Percentiles rank a stretch among this genome's conserved stretches.
These are phyloP conservation scores for Ramphastos sulfuratus DNA, from an alignment of 2,113 vertebrate species.

Conservation along the genomic window DNA sequence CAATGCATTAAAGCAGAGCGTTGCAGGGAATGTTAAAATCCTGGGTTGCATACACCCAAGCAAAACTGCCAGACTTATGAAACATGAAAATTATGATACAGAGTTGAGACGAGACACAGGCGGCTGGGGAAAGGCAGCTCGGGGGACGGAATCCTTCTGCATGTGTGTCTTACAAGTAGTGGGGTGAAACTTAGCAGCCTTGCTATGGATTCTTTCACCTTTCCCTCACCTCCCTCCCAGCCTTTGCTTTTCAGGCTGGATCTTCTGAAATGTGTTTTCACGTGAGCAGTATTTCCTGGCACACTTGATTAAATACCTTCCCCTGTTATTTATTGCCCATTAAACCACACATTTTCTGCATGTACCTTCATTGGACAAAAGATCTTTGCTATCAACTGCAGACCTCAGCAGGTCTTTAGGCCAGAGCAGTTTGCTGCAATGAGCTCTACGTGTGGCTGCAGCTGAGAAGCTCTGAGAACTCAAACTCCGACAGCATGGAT, in stretches of 20 bases:
- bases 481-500: neutral
- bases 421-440: neutral
- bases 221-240: neutral
- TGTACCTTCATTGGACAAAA: neutral
- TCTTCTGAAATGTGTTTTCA: neutral
- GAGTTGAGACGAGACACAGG: neutral
- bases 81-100: neutral
- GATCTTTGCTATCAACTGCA: constrained; percentile 33
- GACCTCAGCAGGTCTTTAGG: constrained; percentile 10
- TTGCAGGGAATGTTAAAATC: constrained; percentile 43
- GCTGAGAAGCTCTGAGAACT: neutral
- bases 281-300: neutral
- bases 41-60: neutral
- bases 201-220: fast-evolving
- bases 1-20: neutral
- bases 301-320: constrained; percentile 38
- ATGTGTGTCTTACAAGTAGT: fast-evolving
- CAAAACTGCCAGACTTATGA: neutral
- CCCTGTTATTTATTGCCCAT: constrained; percentile 37
- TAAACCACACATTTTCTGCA: constrained; percentile 7
- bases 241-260: neutral
- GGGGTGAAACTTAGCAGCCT: neutral
- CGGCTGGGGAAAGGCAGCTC: neutral
- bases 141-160: neutral
- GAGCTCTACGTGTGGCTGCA: neutral